phyloP scores from a whole-genome alignment of 2,113 vertebrate species.

The Felis chaus region DNA sequence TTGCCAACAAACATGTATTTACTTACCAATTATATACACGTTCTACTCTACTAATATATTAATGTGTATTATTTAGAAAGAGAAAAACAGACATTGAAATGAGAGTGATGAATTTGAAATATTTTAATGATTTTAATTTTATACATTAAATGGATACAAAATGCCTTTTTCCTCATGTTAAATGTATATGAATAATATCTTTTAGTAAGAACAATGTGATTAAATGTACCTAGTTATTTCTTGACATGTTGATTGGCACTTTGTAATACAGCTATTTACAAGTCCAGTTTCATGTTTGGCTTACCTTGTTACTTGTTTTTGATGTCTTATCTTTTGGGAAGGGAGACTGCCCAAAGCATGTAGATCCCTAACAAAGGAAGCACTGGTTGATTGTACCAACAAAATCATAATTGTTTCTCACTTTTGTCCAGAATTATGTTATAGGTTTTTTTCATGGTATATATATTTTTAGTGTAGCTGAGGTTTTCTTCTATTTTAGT shows the following conservation, averaged over 20 bases:
- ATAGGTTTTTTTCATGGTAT: neutral
- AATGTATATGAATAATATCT: neutral
- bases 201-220: neutral
- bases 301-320: neutral
- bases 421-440: neutral
- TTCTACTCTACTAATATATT: neutral
- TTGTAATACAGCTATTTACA: neutral
- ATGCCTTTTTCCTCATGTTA: neutral
- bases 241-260: neutral
- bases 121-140: conserved; percentile 28
- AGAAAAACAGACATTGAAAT: neutral
- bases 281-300: neutral
- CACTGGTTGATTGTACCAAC: neutral
- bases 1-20: neutral
- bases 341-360: neutral
- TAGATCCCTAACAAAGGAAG: neutral
- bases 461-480: neutral
- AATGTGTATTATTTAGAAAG: neutral
- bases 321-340: neutral
- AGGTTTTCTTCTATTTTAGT: neutral
- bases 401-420: conserved; percentile 3
- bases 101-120: neutral
- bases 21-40: neutral
- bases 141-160: neutral
- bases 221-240: neutral